These are phyloP conservation scores for Gila orcuttii DNA, from an alignment of 2,113 vertebrate genomes.

Conservation along the genomic window DNA sequence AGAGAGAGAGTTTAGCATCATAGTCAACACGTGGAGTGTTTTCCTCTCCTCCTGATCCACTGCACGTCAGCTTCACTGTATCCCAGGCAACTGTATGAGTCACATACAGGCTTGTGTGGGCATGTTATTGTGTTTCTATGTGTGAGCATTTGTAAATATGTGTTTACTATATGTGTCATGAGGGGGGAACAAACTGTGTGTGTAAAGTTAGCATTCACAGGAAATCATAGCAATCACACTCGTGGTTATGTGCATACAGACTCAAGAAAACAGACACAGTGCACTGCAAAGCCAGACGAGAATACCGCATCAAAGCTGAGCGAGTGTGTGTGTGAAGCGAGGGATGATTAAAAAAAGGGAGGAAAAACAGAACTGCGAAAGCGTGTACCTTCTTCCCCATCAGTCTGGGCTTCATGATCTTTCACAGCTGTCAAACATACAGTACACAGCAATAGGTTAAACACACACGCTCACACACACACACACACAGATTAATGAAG, in stretches of 20 bases:
- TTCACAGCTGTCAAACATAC: conserved; percentile 43
- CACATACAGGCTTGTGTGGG: conserved; percentile 2
- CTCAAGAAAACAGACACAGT: background rate
- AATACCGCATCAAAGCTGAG: conserved; percentile 22
- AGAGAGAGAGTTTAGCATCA: conserved; percentile 8
- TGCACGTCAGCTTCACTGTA: conserved; percentile 13
- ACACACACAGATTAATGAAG: background rate
- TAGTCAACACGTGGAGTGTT: conserved; percentile 16
- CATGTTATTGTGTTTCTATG: conserved; percentile 7
- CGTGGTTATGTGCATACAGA: conserved; percentile 1
- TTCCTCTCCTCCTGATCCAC: conserved; percentile 1
- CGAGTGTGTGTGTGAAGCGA: conserved; percentile 6
- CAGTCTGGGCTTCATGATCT: conserved; percentile 40
- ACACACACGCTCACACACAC: background rate
- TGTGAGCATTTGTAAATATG: conserved; percentile 15
- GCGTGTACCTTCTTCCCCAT: conserved; percentile 40
- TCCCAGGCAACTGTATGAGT: conserved; percentile 1
- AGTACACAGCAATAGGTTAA: conserved; percentile 47
- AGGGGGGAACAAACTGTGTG: background rate
- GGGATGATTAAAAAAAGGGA: background rate
- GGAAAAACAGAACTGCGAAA: background rate
- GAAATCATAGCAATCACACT: conserved; percentile 36
- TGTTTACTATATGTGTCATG: background rate
- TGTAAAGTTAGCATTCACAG: conserved; percentile 3
- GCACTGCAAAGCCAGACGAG: conserved; percentile 24